A percentile compares a stretch with the other conserved stretches of the same genome.
Evolutionary conservation across 2,113 vertebrate genomes (phyloP).

Genomic region (Strix uralensis): DNA sequence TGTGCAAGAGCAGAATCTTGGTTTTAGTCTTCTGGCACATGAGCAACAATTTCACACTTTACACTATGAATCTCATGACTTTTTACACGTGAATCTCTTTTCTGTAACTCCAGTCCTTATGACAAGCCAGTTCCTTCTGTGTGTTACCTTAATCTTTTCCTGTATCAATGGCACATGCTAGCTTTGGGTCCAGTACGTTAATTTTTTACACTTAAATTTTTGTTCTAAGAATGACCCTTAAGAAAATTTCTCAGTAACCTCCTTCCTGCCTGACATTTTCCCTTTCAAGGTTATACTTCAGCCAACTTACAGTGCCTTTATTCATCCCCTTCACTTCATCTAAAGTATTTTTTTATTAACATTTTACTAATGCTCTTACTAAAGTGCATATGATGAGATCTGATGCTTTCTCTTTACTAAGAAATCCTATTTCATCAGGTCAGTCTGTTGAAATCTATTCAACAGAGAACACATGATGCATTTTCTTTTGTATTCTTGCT

Average conservation of each 20-base stretch:
- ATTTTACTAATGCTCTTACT: not conserved
- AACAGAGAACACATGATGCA: not conserved
- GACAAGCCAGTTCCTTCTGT: fast-evolving
- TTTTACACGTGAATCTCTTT: not conserved
- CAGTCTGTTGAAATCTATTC: not conserved
- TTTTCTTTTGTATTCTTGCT: not conserved
- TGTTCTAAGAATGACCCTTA: not conserved
- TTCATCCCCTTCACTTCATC: not conserved
- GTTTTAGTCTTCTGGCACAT: not conserved
- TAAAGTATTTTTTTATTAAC: not conserved
- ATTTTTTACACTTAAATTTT: not conserved
- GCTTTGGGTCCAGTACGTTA: not conserved
- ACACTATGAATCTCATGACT: not conserved
- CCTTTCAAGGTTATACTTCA: not conserved
- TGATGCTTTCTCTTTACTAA: not conserved
- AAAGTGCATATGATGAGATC: not conserved
- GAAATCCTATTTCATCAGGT: not conserved
- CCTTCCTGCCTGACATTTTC: not conserved
- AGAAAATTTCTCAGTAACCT: not conserved
- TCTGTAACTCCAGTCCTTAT: not conserved
- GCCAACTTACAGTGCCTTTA: not conserved
- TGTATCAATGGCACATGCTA: no score
- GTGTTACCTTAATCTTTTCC: not conserved
- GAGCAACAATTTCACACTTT: not conserved
- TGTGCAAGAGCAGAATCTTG: not conserved